phyloP scores from a whole-genome alignment of 2,113 vertebrate species.

The Trinectes maculatus region DNA sequence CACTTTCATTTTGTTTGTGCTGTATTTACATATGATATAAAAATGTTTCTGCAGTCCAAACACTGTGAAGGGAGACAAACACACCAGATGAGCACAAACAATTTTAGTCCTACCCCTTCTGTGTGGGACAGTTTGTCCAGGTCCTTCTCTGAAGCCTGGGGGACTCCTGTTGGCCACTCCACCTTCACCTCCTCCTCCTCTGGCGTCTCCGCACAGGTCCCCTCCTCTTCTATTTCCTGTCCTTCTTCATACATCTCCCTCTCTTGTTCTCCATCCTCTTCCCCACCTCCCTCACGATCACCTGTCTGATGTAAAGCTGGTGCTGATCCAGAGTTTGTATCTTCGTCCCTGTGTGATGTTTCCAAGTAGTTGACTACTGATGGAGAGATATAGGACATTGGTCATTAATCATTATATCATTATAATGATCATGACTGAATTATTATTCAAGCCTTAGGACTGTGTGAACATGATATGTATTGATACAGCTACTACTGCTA shows the following conservation, averaged over 20 bases:
- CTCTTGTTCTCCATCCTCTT: conserved; percentile 7
- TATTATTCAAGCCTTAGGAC: not conserved
- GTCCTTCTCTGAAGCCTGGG: conserved; percentile 89
- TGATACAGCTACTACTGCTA: no score
- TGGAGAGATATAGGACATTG: conserved; percentile 38
- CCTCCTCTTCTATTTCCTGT: conserved; percentile 66
- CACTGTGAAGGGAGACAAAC: not conserved
- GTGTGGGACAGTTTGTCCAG: conserved; percentile 90
- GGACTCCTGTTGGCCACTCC: conserved; percentile 79
- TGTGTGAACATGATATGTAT: not conserved
- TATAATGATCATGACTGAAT: no score
- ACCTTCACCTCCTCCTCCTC: conserved; percentile 75
- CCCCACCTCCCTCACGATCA: conserved; percentile 5
- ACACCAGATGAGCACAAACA: not conserved
- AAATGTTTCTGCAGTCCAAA: no score
- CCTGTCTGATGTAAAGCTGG: not conserved
- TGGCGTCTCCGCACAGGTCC: conserved; percentile 72
- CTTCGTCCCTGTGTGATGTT: not conserved
- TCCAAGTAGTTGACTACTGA: conserved; percentile 45
- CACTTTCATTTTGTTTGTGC: no score
- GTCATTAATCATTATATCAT: not conserved
- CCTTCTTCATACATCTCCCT: conserved; percentile 51
- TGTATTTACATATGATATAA: no score
- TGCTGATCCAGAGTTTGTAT: conserved; percentile 19
- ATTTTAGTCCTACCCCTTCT: conserved; percentile 85